Evolutionary conservation across 2,113 vertebrate species (phyloP).

Genomic region (Neodontobutis hainanensis): DNA sequence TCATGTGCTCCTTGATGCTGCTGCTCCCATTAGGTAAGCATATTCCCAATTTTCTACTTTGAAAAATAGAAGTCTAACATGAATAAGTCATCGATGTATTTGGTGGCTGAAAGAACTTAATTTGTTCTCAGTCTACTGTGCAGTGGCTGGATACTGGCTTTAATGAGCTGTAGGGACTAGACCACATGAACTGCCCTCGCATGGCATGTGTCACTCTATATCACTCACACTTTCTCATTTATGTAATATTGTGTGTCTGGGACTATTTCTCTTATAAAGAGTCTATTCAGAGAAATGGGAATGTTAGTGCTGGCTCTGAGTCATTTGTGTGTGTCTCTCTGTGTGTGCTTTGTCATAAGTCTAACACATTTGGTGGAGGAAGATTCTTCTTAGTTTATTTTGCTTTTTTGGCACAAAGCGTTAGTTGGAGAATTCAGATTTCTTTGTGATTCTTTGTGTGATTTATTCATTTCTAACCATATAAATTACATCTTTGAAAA

Average conservation of each 20-base stretch:
- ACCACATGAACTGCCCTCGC: background rate
- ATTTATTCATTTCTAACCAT: too few relatives aligned
- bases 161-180: conserved; percentile 39
- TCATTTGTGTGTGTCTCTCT: conserved; percentile 5
- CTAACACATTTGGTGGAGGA: conserved; percentile 28
- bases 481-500: too few relatives aligned
- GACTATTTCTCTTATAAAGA: conserved; percentile 34
- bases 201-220: conserved; percentile 43
- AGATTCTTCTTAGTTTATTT: background rate
- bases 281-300: conserved; percentile 21
- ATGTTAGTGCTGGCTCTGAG: conserved; percentile 13
- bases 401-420: conserved; percentile 1
- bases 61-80: background rate
- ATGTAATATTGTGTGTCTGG: conserved; percentile 35
- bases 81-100: conserved; percentile 19
- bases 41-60: conserved; percentile 2
- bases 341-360: conserved; percentile 14
- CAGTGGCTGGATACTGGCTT: conserved; percentile 24
- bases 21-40: conserved; percentile 59
- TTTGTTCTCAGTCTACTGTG: conserved; percentile 35
- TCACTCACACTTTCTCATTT: conserved; percentile 53
- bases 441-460: too few relatives aligned
- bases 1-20: conserved; percentile 10
- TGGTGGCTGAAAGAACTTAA: conserved; percentile 37
- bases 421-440: background rate